Base-by-base conservation (phyloP, 2,113 vertebrate genomes). In the Scopus umbretta region DNA sequence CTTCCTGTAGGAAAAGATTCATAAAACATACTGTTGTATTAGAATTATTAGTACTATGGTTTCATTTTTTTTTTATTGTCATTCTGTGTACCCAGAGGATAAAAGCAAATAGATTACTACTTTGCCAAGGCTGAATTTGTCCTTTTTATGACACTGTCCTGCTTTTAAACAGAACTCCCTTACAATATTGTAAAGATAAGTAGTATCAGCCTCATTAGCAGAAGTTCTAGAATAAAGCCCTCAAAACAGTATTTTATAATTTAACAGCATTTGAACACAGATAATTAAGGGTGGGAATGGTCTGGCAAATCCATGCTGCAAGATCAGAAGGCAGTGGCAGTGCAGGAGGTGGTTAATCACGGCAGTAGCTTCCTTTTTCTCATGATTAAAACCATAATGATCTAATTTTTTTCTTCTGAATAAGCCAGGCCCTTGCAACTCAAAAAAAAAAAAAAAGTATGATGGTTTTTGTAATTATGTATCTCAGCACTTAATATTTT, bases 401-500 rank as follows among this genome's bases (percentile, higher is more conserved):
- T 73, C 34, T 79, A 9, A 52, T 91, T 96, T 72, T 87, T 73
- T 53, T 87, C 43, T 96, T 91, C 52, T 68, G 91, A 93, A 78
- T 53, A 81, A 81, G 23, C 19, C 80, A 79, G 56, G 38, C 19
- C 40, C 16, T 73, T 74, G 62, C 56, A 89, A 80, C n/a, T 61
- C 26, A 27, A 61, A 86, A 91, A 95, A 81, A 92, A 67, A 92
- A 92, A 93, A 53, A 66, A 71, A 71, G n/a, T 27, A 59, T 11
- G 63, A 49, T 62, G 43, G 13, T 89, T 70, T 89, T 92, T 84
- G 43, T 59, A 86, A 88, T 88, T 43, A 59, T 47, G 8, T 81
- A 94, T 82, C 34, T 62, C 90, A 71, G 72, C 20, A 93, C 42
- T 74, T 88, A 29, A 0, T 97, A 90, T 73, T 93, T 97, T 93